Evolutionary conservation across 2,888 invertebrate genomes (phyloP).

Genomic region (Cosmopolites sordidus): DNA sequence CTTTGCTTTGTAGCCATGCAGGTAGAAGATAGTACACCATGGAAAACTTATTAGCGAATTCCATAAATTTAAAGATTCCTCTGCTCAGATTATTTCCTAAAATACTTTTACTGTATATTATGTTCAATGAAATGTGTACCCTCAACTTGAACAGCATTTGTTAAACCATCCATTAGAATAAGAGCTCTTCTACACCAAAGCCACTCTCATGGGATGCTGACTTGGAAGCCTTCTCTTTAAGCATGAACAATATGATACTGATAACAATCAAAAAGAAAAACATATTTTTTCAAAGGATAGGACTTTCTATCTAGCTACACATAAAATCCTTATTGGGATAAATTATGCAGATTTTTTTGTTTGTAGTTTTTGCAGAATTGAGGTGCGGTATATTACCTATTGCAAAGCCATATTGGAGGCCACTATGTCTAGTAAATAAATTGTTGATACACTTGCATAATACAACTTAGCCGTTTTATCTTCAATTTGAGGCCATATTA

Average conservation of each 20-base stretch:
- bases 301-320: constrained; percentile 85
- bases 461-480: constrained; percentile 73
- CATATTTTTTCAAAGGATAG: constrained; percentile 82
- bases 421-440: constrained; percentile 93
- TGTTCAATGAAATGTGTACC: too few relatives aligned
- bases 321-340: constrained; percentile 95
- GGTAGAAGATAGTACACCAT: constrained; percentile 63
- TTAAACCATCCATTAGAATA: constrained; percentile 94
- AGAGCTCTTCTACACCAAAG: constrained; percentile 62
- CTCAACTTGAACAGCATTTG: constrained; percentile 74
- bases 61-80: constrained; percentile 75
- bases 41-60: constrained; percentile 77
- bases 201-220: constrained; percentile 48
- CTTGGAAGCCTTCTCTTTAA: constrained; percentile 65
- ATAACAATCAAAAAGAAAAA: constrained; percentile 87
- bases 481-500: constrained; percentile 58
- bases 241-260: constrained; percentile 92
- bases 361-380: too few relatives aligned
- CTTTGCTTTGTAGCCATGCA: too few relatives aligned
- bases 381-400: constrained; percentile 95
- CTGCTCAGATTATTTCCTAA: too few relatives aligned
- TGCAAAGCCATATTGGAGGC: constrained; percentile 93
- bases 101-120: too few relatives aligned
- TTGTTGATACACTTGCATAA: constrained; percentile 78
- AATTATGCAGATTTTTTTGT: constrained; percentile 98